Evolutionary conservation across 1,140 invertebrate species (phyloP), one percentile per base, ranked within the genome.

Genomic region (Drosophila willistoni): DNA sequence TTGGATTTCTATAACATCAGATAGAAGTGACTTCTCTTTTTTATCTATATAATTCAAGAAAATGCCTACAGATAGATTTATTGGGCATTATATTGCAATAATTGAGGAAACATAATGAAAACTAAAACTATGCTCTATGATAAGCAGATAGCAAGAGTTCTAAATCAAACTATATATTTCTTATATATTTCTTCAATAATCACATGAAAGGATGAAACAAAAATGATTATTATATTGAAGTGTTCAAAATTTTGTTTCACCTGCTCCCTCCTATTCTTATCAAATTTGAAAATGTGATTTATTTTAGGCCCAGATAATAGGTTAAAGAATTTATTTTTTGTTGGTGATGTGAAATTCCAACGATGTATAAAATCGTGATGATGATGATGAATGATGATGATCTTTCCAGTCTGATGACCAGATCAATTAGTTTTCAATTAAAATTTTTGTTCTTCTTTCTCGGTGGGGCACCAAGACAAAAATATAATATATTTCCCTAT

Each of bases 381-480:
- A 5, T 34, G 13, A 17, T 42, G 36, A 64, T 76, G 73, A 76
- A 76, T 76, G 66, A 61, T 76, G 73, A 55, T 59, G 39, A n/a
- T 69, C 65, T 10, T 51, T 51, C 17, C 44, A 51, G 17, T 64
- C 73, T 76, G 73, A 36, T 77, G 54, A n/a, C 54, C 60, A 70
- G 73, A 77, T 77, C 73, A 77, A 77, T 77, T 77, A 77, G 73
- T 77, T 77, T 77, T 77, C 74, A 77, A 77, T 77, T 77, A 63
- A 70, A 75, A 55, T 17, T 12, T 63, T 47, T 63, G 41, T 47
- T 42, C 44, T 51, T 22, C 44, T 51, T 51, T 51, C 44, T 51
- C 44, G 7, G 10, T 22, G 44, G 44, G 44, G 19, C 7, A 51
- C 17, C 29, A 29, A 10, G 17, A 51, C 17, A 51, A 7, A 14